Conservation (phyloP, 2,797 vertebrate genomes). For the Lophotriccus pileatus region DNA sequence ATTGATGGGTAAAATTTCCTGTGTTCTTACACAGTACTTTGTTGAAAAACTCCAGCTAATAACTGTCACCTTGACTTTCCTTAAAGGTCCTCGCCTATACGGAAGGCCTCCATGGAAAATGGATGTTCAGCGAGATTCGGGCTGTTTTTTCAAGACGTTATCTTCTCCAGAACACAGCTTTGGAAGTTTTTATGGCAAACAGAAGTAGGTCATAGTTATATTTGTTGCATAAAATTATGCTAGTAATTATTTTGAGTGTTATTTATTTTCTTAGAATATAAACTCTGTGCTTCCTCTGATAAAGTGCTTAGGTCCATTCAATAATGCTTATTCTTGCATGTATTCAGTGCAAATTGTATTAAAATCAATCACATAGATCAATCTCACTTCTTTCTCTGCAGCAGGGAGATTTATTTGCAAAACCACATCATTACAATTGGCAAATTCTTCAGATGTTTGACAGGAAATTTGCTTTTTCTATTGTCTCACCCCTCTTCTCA, state of each 20-base stretch:
- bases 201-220: conserved; percentile 82
- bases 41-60: neutral
- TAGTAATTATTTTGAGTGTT: neutral
- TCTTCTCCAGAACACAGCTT: conserved; percentile 92
- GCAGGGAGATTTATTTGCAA: neutral
- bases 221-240: neutral
- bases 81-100: conserved; percentile 91
- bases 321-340: neutral
- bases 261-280: neutral
- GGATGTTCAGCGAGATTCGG: conserved; percentile 99
- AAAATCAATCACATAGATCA: neutral
- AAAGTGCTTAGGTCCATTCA: neutral
- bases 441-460: neutral
- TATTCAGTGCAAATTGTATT: neutral
- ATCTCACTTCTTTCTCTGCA: neutral
- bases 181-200: conserved; percentile 99
- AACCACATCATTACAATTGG: neutral
- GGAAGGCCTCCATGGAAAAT: conserved; percentile 96
- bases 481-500: neutral
- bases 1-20: neutral
- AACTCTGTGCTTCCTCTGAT: neutral
- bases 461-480: neutral
- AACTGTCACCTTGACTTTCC: neutral
- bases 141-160: conserved; percentile 93
- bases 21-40: neutral